phyloP scores from a whole-genome alignment of 2,113 vertebrate species.

The Amblyopsis rosae region DNA sequence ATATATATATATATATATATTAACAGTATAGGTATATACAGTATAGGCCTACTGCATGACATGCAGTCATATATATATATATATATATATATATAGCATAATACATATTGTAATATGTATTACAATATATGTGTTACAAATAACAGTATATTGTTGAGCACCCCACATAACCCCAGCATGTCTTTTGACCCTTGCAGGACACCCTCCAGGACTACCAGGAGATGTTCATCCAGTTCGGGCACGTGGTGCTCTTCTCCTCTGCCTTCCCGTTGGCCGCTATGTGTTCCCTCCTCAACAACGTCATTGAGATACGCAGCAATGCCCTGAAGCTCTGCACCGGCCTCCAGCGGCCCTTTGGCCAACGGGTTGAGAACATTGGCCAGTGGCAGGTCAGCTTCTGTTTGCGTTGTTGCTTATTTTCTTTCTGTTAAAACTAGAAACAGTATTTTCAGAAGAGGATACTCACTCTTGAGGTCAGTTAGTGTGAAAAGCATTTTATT shows the following conservation, averaged over 20 bases:
- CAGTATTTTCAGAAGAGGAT: too few species aligned
- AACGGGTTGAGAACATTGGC: slow-evolving; percentile 89
- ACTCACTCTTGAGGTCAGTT: too few species aligned
- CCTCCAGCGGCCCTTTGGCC: slow-evolving; percentile 91
- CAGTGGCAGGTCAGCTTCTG: slow-evolving; percentile 88
- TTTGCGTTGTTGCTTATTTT: not conserved
- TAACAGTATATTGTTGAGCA: not conserved
- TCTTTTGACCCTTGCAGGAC: slow-evolving; percentile 77
- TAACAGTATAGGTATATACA: too few species aligned
- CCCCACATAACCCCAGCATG: not conserved
- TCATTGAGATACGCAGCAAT: slow-evolving; percentile 94
- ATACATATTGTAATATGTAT: not conserved
- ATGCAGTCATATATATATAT: too few species aligned
- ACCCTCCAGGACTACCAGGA: slow-evolving; percentile 97
- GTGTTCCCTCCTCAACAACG: slow-evolving; percentile 94
- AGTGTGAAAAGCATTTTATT: too few species aligned
- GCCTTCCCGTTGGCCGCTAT: slow-evolving; percentile 92
- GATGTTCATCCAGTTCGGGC: slow-evolving; percentile 98
- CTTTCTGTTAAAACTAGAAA: too few species aligned
- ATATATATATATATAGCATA: too few species aligned
- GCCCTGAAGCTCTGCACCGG: slow-evolving; percentile 93
- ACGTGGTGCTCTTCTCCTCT: slow-evolving; percentile 95
- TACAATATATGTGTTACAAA: not conserved
- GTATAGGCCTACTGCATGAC: too few species aligned
- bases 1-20: too few species aligned